Evolutionary conservation across 2,888 invertebrate species (phyloP).

Genomic region (Vanessa cardui): DNA sequence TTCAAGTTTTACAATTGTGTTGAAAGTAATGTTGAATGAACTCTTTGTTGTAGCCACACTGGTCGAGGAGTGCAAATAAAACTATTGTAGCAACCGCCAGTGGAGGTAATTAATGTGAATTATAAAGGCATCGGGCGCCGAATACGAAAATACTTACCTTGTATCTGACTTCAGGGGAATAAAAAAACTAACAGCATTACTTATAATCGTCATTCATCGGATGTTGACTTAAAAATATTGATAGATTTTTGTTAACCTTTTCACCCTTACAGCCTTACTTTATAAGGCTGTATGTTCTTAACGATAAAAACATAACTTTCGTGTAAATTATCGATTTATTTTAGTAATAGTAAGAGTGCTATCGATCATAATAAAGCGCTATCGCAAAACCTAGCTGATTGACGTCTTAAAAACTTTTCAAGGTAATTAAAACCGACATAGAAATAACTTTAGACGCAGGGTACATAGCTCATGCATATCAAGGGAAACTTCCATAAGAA

Average conservation of each 20-base stretch:
- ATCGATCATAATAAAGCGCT: background rate
- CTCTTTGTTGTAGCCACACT: constrained; percentile 61
- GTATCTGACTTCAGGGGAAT: constrained; percentile 5
- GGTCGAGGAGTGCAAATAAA: constrained; percentile 64
- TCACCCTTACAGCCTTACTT: too few relatives aligned
- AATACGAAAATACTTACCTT: constrained; percentile 29
- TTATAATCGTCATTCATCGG: background rate
- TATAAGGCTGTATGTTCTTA: too few relatives aligned
- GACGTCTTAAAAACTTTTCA: constrained; percentile 7
- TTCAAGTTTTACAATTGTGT: constrained; percentile 69
- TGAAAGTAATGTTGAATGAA: constrained; percentile 64
- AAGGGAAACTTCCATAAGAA: constrained; percentile 29
- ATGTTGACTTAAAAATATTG: too few relatives aligned
- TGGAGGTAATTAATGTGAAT: constrained; percentile 65
- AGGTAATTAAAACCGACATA: constrained; percentile 10
- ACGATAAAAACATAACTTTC: too few relatives aligned
- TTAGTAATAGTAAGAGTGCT: background rate
- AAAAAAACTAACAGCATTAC: background rate
- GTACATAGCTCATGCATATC: constrained; percentile 20
- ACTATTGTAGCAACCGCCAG: constrained; percentile 67
- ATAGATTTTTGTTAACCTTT: too few relatives aligned
- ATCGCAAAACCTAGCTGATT: background rate
- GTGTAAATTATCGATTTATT: too few relatives aligned
- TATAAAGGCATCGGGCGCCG: constrained; percentile 47
- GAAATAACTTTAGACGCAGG: background rate